phyloP scores from a whole-genome alignment of 1,140 invertebrate genomes.

The Drosophila miranda region DNA sequence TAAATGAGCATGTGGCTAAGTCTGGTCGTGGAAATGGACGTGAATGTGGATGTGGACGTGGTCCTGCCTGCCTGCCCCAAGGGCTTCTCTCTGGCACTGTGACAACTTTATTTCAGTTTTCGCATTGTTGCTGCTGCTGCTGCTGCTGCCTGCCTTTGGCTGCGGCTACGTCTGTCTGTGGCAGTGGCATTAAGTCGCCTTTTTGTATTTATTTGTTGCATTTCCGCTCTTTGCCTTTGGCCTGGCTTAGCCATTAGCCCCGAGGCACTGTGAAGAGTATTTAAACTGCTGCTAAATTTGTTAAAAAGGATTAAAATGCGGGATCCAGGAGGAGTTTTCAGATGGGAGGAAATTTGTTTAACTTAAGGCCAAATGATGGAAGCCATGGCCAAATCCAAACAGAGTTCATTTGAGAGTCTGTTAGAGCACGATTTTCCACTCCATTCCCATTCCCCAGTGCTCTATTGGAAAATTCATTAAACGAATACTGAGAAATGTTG shows the following conservation, averaged over 20 bases:
- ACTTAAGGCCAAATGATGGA: constrained; percentile 11
- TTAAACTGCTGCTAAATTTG: constrained; percentile 55
- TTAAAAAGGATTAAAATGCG: constrained; percentile 31
- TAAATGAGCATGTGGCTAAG: constrained; percentile 68
- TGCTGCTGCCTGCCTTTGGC: constrained; percentile 4
- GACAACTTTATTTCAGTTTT: constrained; percentile 72
- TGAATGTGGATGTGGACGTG: constrained; percentile 6
- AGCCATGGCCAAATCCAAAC: constrained; percentile 20
- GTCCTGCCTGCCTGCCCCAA: constrained; percentile 30
- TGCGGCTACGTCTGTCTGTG: no score
- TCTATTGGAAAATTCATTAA: constrained; percentile 9
- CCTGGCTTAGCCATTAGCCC: constrained; percentile 63
- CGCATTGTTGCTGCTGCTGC: constrained; percentile 24
- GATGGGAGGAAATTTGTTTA: constrained; percentile 17
- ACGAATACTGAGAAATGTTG: constrained; percentile 7
- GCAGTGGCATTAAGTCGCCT: constrained; percentile 57
- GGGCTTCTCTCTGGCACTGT: constrained; percentile 43
- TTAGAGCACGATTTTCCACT: constrained; percentile 9
- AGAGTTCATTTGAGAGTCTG: constrained; percentile 27
- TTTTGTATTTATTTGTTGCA: constrained; percentile 74
- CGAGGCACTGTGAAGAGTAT: constrained; percentile 47
- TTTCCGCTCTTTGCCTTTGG: constrained; percentile 57
- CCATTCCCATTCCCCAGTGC: neutral
- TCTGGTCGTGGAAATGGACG: no score
- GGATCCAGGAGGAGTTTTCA: constrained; percentile 6